Evolutionary conservation across 1,140 invertebrate genomes (phyloP).

Genomic region (Diorhabda sublineata): DNA sequence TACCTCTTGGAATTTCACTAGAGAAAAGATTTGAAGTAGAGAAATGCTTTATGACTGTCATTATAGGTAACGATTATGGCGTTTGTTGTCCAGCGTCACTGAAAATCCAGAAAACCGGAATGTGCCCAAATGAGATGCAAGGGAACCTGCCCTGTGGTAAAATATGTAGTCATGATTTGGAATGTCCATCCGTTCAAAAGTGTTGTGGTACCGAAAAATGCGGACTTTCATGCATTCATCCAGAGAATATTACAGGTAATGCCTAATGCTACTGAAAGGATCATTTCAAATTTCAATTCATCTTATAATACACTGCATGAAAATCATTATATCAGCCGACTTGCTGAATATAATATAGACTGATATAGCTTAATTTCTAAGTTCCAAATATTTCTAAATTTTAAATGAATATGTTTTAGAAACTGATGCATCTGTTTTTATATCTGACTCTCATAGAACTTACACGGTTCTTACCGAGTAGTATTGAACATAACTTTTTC

Average conservation of each 20-base stretch:
- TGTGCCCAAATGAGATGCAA: constrained; percentile 59
- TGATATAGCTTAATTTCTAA: too few relatives aligned
- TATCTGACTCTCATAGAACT: too few relatives aligned
- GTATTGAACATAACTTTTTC: too few relatives aligned
- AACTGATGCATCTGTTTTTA: too few relatives aligned
- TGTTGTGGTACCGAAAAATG: constrained; percentile 70
- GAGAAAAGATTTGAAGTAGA: too few relatives aligned
- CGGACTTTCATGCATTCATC: constrained; percentile 63
- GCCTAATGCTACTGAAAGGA: not conserved
- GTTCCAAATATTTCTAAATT: too few relatives aligned
- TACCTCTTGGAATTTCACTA: too few relatives aligned
- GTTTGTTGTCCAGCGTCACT: constrained; percentile 78
- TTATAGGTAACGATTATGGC: constrained; percentile 73
- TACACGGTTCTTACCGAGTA: too few relatives aligned
- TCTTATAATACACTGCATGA: not conserved
- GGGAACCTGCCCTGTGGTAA: constrained; percentile 55
- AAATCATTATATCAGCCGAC: not conserved
- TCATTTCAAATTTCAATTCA: not conserved
- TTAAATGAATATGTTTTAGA: too few relatives aligned
- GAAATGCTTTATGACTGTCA: not conserved
- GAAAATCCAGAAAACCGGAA: constrained; percentile 68
- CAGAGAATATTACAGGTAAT: constrained; percentile 62
- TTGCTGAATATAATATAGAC: too few relatives aligned
- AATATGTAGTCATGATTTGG: constrained; percentile 69
- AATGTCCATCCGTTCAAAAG: constrained; percentile 74